Percentiles rank a stretch among this genome's conserved stretches.
Evolutionary conservation across 2,113 vertebrate species (phyloP).

Genomic region (Dasypus novemcinctus): DNA sequence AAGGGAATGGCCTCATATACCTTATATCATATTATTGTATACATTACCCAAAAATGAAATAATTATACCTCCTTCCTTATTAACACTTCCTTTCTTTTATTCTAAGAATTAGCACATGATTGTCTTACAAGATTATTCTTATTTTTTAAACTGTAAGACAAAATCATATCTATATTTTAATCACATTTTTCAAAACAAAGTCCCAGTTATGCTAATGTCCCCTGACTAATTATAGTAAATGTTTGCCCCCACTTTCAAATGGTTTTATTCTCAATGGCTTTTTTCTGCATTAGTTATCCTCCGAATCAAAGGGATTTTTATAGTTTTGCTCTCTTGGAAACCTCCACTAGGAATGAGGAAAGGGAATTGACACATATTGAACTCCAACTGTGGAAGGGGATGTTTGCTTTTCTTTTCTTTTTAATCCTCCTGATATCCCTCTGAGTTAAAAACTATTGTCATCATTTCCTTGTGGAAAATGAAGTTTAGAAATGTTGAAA

Average conservation of each 20-base stretch:
- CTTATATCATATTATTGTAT: neutral
- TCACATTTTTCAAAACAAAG: neutral
- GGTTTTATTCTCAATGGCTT: neutral
- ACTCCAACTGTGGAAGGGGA: neutral
- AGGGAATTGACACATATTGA: neutral
- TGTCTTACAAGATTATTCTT: neutral
- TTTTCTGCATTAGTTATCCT: neutral
- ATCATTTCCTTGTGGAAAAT: slow-evolving; percentile 2
- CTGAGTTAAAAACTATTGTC: neutral
- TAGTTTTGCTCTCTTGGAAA: neutral
- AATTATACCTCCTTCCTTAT: neutral
- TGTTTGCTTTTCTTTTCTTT: neutral
- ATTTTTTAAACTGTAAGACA: slow-evolving; percentile 29
- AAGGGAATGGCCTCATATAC: neutral
- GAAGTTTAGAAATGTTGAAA: neutral
- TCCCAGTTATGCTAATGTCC: neutral
- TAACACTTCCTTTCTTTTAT: neutral
- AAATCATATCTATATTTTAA: neutral
- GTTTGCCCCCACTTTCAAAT: neutral
- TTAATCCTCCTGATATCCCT: neutral
- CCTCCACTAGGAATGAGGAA: neutral
- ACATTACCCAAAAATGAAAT: neutral
- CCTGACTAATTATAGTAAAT: neutral
- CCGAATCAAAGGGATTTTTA: neutral
- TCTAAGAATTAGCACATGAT: slow-evolving; percentile 15